Evolutionary conservation across 2,113 vertebrate genomes (phyloP).

Genomic region (Seriola dumerili): DNA sequence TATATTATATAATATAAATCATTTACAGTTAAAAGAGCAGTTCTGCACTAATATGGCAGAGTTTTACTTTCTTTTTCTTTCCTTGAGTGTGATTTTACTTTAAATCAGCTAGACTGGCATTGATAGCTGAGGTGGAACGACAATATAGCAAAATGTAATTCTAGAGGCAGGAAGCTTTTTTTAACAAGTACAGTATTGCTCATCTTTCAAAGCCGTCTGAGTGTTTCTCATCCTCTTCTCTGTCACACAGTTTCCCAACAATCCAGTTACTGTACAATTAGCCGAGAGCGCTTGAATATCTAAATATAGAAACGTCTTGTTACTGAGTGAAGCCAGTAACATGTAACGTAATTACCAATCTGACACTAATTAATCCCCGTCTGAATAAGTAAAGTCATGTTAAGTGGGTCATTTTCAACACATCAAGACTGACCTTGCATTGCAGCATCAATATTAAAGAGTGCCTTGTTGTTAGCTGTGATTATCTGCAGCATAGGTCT

Average conservation of each 20-base stretch:
- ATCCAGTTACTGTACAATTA: conserved; percentile 8
- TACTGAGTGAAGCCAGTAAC: conserved; percentile 5
- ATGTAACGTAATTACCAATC: conserved; percentile 37
- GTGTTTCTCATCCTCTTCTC: not conserved
- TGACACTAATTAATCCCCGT: conserved; percentile 23
- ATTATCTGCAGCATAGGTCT: not conserved
- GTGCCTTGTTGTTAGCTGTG: not conserved
- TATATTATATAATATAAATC: not conserved
- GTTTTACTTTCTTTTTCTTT: not conserved
- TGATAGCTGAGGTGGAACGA: not conserved
- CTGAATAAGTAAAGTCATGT: conserved; percentile 21
- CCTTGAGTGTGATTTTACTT: not conserved
- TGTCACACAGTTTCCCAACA: conserved; percentile 11
- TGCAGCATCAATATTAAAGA: not conserved
- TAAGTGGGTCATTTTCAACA: conserved; percentile 17
- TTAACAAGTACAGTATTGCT: not conserved
- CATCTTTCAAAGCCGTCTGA: not conserved
- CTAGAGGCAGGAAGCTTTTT: not conserved
- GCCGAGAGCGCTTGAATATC: conserved; percentile 11
- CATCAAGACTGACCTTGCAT: conserved; percentile 16
- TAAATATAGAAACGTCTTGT: conserved; percentile 15
- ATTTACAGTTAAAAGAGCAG: too few relatives aligned
- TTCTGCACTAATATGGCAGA: too few relatives aligned
- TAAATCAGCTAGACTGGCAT: not conserved
- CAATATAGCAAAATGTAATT: not conserved